phyloP scores from a whole-genome alignment of 1,140 invertebrate species.

The Drosophila fuyamai region DNA sequence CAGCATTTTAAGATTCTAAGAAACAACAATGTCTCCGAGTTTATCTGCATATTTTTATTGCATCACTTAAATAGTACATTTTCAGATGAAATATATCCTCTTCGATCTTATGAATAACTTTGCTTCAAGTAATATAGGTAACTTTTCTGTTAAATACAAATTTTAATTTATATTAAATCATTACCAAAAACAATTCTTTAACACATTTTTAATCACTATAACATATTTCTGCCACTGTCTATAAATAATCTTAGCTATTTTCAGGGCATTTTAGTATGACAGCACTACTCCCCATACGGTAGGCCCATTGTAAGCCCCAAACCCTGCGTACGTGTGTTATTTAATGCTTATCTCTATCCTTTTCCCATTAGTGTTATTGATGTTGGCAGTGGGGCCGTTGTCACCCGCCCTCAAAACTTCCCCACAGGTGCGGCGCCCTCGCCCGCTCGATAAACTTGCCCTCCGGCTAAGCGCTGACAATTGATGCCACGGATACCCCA shows the following conservation, averaged over 20 bases:
- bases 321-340: slow-evolving; percentile 74
- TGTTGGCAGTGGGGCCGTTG: slow-evolving; percentile 64
- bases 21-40: too few species aligned
- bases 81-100: too few species aligned
- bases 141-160: too few species aligned
- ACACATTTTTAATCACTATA: too few species aligned
- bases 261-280: not conserved
- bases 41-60: too few species aligned
- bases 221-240: not conserved
- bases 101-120: too few species aligned
- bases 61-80: too few species aligned
- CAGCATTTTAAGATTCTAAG: too few species aligned
- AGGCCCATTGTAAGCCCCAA: slow-evolving; percentile 50
- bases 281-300: slow-evolving; percentile 10
- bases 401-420: slow-evolving; percentile 12
- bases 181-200: too few species aligned
- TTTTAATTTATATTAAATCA: too few species aligned
- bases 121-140: too few species aligned
- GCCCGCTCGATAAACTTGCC: slow-evolving; percentile 65
- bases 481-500: slow-evolving; percentile 64
- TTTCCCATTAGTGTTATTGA: slow-evolving; percentile 84
- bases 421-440: slow-evolving; percentile 31
- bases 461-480: slow-evolving; percentile 72
- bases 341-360: slow-evolving; percentile 84
- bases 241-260: not conserved